phyloP scores from a whole-genome alignment of 2,888 invertebrate species.

The Acanthopleura granulata region DNA sequence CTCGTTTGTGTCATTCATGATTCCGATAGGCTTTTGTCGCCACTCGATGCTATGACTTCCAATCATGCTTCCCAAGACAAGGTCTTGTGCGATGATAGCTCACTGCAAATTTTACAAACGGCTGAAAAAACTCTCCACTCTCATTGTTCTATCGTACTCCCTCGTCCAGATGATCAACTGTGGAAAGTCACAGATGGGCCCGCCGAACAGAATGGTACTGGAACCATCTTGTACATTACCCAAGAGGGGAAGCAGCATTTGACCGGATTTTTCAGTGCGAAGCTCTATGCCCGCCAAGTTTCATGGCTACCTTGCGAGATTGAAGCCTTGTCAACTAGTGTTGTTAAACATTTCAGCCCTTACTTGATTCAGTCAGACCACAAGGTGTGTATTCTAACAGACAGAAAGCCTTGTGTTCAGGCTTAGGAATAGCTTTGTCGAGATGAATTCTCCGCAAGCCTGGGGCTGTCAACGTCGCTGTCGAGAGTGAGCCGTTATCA shows the following conservation, averaged over 20 bases:
- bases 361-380: slow-evolving; percentile 21
- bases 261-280: slow-evolving; percentile 38
- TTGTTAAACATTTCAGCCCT: slow-evolving; percentile 38
- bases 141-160: slow-evolving; percentile 25
- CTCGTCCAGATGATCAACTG: slow-evolving; percentile 28
- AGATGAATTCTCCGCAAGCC: slow-evolving; percentile 37
- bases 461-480: slow-evolving; percentile 33
- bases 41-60: slow-evolving; percentile 27
- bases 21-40: slow-evolving; percentile 23
- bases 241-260: slow-evolving; percentile 27
- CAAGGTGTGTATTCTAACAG: slow-evolving; percentile 29
- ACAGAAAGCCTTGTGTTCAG: slow-evolving; percentile 40
- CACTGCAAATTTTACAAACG: background rate
- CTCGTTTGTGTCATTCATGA: slow-evolving; percentile 27
- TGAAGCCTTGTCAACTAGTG: slow-evolving; percentile 36
- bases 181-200: slow-evolving; percentile 32
- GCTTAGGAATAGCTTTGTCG: slow-evolving; percentile 35
- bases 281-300: slow-evolving; percentile 33
- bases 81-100: background rate
- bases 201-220: slow-evolving; percentile 26
- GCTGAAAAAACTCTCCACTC: background rate
- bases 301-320: slow-evolving; percentile 43
- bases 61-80: slow-evolving; percentile 13
- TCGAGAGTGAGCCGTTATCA: slow-evolving; percentile 30
- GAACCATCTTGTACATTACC: slow-evolving; percentile 34